Evolutionary conservation across 2,888 invertebrate genomes (phyloP), one percentile per base, ranked within the genome.

Genomic region (Aleiodes alternator): DNA sequence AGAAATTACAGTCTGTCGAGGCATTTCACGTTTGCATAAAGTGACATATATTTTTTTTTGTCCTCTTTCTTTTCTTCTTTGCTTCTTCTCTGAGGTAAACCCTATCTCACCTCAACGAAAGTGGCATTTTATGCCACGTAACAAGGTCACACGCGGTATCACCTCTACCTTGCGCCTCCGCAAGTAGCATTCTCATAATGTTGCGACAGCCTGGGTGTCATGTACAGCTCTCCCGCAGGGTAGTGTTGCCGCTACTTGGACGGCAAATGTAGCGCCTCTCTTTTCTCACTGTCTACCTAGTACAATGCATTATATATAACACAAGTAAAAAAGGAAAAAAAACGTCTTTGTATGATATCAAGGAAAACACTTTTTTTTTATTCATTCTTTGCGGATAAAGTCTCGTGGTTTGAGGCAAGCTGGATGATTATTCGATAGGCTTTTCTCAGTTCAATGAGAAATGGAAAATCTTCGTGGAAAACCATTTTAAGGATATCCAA

Each of bases 91-190:
- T 43, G 38, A 23, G 43, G 64, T 64, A 64, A 43, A 48, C 48
- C n/a, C 64, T 23, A 23, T 34, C 29, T 51, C 14, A n/a, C 31
- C 7, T 11, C 51, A 76, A 68, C 64, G 34, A 59, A 57, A 80
- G 73, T 70, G 72, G 68, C 76, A 80, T 78, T 82, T 83, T 79
- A 79, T 79, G 79, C 76, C 78, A 78, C 79, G 80, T 80, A 81
- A 81, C 82, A 83, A 83, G 82, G 80, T 81, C 80, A 77, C 80
- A 79, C 80, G 80, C 78, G 78, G 76, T 77, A 61, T 78, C 78
- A 53, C 75, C 72, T 70, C 70, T 69, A 55, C 72, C 75, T 74
- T 72, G 72, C 56, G 55, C 57, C 59, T 68, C 68, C 23, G 55
- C 72, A 72, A 77, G 75, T 79, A 73, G 75, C 75, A 72, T 71